A percentile compares a stretch with the other conserved stretches of the same genome.
Evolutionary conservation across 2,888 invertebrate genomes (phyloP).

Genomic region (Apoda limacodes): DNA sequence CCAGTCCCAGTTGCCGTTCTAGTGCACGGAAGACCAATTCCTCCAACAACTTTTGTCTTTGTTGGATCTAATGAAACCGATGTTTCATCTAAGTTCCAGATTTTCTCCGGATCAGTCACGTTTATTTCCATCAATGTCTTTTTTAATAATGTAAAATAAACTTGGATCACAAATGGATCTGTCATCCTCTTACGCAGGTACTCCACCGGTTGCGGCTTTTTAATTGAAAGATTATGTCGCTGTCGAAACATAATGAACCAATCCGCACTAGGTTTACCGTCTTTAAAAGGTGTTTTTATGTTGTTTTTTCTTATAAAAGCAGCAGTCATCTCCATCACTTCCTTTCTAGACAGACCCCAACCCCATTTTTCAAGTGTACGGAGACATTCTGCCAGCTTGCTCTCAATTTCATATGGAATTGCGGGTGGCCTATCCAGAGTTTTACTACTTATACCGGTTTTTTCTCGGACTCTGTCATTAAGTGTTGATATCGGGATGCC

Average conservation of each 20-base stretch:
- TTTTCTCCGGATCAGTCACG: conserved; percentile 4
- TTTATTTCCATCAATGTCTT: conserved; percentile 9
- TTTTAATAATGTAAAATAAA: conserved; percentile 11
- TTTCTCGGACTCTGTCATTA: conserved; percentile 8
- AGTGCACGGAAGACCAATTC: too few species aligned
- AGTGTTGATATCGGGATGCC: conserved; percentile 15
- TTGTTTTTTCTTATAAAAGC: conserved; percentile 16
- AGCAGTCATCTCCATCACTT: conserved; percentile 18
- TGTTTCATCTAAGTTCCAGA: conserved; percentile 13
- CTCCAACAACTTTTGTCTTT: conserved; percentile 12
- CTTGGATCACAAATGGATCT: conserved; percentile 10
- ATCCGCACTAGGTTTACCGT: conserved; percentile 17
- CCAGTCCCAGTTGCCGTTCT: conserved; percentile 6
- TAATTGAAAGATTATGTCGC: conserved; percentile 18
- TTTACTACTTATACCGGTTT: conserved; percentile 8
- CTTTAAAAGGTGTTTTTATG: conserved; percentile 13
- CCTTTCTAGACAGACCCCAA: conserved; percentile 24
- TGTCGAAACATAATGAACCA: conserved; percentile 20
- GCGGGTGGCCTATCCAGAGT: conserved; percentile 17
- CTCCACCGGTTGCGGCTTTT: conserved; percentile 22
- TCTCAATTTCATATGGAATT: conserved; percentile 21
- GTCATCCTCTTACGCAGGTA: conserved; percentile 7
- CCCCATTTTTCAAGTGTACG: conserved; percentile 26
- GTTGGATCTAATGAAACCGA: conserved; percentile 9
- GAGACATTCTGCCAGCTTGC: conserved; percentile 19